Conservation (phyloP, 2,888 invertebrate species). For the Zygothrica quintamaculata region DNA sequence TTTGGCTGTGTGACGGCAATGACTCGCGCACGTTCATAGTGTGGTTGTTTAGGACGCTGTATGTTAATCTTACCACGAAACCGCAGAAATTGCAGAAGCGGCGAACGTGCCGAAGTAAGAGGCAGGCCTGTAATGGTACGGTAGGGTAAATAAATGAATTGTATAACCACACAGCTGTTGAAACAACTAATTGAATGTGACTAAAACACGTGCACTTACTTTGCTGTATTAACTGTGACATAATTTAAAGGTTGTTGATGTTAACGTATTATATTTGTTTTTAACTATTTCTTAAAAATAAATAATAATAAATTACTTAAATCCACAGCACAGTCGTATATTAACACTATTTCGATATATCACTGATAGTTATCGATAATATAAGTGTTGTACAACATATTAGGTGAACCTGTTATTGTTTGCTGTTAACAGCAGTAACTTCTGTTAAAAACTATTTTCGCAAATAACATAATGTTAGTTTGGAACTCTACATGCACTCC, state of each 20-base stretch:
- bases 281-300: constrained; percentile 12
- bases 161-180: constrained; percentile 43
- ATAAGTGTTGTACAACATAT: too few relatives aligned
- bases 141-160: constrained; percentile 31
- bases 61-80: constrained; percentile 92
- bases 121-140: constrained; percentile 45
- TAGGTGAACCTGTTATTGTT: too few relatives aligned
- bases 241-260: constrained; percentile 1
- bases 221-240: constrained; percentile 54
- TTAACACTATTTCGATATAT: constrained; percentile 17
- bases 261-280: not conserved
- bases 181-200: not conserved
- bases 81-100: constrained; percentile 87
- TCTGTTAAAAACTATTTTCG: too few relatives aligned
- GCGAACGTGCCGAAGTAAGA: constrained; percentile 62
- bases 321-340: not conserved
- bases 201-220: constrained; percentile 26
- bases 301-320: constrained; percentile 6
- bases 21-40: constrained; percentile 88
- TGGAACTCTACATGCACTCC: too few relatives aligned
- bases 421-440: too few relatives aligned
- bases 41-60: constrained; percentile 89
- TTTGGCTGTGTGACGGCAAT: constrained; percentile 88
- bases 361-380: constrained; percentile 20
- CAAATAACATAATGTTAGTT: too few relatives aligned